A percentile compares a stretch with the other conserved stretches of the same genome.
Conservation (phyloP, 2,797 vertebrate genomes). For the Poeciliopsis presidionis region DNA sequence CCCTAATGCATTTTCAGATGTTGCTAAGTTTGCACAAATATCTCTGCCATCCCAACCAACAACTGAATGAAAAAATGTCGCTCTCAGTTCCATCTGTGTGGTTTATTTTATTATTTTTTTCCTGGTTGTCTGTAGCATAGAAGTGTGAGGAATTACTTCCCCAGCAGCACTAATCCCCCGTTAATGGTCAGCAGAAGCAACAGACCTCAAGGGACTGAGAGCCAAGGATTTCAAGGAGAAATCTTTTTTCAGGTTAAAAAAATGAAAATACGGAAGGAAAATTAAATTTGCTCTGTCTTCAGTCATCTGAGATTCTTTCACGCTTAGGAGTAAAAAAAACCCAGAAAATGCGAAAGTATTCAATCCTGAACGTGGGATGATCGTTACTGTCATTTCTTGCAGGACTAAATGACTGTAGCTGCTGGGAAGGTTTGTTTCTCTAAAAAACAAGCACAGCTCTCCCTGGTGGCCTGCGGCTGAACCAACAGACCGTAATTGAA, state of each 20-base stretch:
- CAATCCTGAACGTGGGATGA: not conserved
- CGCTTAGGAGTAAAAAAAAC: not conserved
- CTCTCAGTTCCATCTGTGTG: slow-evolving; percentile 63
- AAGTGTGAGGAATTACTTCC: slow-evolving; percentile 74
- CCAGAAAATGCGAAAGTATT: not conserved
- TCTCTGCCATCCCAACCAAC: slow-evolving; percentile 53
- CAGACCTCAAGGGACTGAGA: slow-evolving; percentile 71
- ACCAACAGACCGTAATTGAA: slow-evolving; percentile 66
- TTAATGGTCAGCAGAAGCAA: slow-evolving; percentile 77
- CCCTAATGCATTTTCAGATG: not conserved
- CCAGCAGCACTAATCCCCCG: slow-evolving; percentile 79
- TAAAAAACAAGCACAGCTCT: slow-evolving; percentile 69
- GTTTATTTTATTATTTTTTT: slow-evolving; percentile 71
- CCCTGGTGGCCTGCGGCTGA: slow-evolving; percentile 74
- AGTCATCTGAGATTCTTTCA: not conserved
- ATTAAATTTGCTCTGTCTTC: not conserved
- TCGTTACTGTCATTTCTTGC: slow-evolving; percentile 24
- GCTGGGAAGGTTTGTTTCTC: slow-evolving; percentile 41
- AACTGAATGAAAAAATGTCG: slow-evolving; percentile 35
- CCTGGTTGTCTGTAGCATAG: slow-evolving; percentile 75
- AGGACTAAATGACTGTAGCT: slow-evolving; percentile 23
- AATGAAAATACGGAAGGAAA: not conserved
- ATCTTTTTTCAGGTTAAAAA: slow-evolving; percentile 48
- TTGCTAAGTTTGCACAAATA: slow-evolving; percentile 50
- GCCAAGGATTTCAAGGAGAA: slow-evolving; percentile 68